Conservation (phyloP, 2,888 invertebrate genomes). For the Brenthis hecate region DNA sequence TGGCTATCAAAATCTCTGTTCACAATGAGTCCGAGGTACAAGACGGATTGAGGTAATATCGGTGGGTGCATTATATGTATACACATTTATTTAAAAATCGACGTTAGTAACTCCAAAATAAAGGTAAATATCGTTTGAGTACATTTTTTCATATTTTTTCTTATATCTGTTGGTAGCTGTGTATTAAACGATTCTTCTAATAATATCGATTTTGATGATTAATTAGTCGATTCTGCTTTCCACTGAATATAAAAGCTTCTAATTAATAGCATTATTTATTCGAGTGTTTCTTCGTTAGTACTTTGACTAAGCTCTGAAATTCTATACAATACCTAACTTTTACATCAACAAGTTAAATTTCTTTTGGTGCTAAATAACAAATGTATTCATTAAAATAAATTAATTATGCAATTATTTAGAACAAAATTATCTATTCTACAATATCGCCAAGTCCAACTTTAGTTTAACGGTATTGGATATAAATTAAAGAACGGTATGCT, state of each 20-base stretch:
- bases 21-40: slow-evolving; percentile 46
- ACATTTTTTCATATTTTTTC: slow-evolving; percentile 14
- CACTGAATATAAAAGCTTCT: slow-evolving; percentile 38
- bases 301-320: no score
- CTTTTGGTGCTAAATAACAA: no score
- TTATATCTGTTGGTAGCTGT: slow-evolving; percentile 38
- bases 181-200: slow-evolving; percentile 54
- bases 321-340: no score
- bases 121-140: slow-evolving; percentile 7
- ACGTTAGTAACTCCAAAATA: slow-evolving; percentile 26
- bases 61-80: slow-evolving; percentile 30
- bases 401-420: background rate
- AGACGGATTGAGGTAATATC: slow-evolving; percentile 51
- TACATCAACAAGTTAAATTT: no score
- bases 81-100: slow-evolving; percentile 13
- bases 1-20: slow-evolving; percentile 45
- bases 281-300: no score
- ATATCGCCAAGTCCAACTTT: slow-evolving; percentile 5
- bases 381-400: slow-evolving; percentile 17
- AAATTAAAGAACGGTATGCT: slow-evolving; percentile 35
- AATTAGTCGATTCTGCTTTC: slow-evolving; percentile 51
- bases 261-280: slow-evolving; percentile 17
- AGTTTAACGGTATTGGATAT: slow-evolving; percentile 37
- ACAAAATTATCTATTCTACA: slow-evolving; percentile 3
- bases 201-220: slow-evolving; percentile 61